Percentiles rank a stretch among this genome's conserved stretches.
Conservation (phyloP, 1,140 invertebrate genomes). For the Calosoma granatense region DNA sequence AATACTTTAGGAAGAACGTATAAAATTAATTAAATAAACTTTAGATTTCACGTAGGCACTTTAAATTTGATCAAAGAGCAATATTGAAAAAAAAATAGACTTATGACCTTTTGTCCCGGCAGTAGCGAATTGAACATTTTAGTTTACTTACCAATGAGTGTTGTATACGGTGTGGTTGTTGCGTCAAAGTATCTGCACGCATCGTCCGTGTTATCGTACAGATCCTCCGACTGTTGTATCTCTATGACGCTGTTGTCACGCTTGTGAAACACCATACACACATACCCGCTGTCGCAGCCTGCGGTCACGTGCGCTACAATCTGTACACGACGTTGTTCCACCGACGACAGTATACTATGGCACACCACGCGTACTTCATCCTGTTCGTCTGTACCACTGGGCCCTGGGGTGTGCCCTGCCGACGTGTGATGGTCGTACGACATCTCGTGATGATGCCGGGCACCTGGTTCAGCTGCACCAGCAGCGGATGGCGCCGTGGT, state of each 20-base stretch:
- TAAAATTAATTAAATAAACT: too few relatives aligned
- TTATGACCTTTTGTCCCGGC: too few relatives aligned
- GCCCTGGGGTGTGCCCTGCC: conserved; percentile 27
- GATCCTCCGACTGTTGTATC: conserved; percentile 47
- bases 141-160: conserved; percentile 66
- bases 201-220: conserved; percentile 43
- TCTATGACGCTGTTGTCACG: conserved; percentile 72
- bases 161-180: conserved; percentile 63
- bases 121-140: too few relatives aligned
- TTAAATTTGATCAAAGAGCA: too few relatives aligned
- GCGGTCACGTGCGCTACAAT: conserved; percentile 62
- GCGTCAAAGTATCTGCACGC: conserved; percentile 47
- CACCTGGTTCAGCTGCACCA: conserved; percentile 2
- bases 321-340: conserved; percentile 47
- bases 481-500: conserved; percentile 15
- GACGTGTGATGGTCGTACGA: conserved; percentile 27
- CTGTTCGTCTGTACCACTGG: conserved; percentile 36
- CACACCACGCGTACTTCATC: conserved; percentile 55
- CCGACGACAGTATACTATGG: conserved; percentile 51
- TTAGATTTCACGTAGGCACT: too few relatives aligned
- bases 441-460: conserved; percentile 13
- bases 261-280: conserved; percentile 74
- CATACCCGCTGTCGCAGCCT: conserved; percentile 75
- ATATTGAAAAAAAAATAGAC: too few relatives aligned
- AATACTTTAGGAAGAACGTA: too few relatives aligned